Evolutionary conservation across 2,888 invertebrate genomes (phyloP).

Genomic region (Brenthis daphne): DNA sequence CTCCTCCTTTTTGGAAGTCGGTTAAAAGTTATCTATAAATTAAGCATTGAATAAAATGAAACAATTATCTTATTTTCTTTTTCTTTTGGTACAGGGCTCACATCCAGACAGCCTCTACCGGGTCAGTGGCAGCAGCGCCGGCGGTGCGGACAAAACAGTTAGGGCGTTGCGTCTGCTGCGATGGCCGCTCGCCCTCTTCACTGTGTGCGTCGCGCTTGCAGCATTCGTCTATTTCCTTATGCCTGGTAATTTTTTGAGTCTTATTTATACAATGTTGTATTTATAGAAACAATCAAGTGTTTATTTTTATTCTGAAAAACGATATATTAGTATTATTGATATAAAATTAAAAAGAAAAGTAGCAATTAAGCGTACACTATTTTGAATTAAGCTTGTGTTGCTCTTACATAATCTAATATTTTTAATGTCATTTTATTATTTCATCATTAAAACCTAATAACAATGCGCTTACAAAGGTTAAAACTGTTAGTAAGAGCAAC

Average conservation of each 20-base stretch:
- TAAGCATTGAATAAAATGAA: not conserved
- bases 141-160: slow-evolving; percentile 54
- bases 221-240: slow-evolving; percentile 78
- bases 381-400: too few relatives aligned
- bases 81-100: slow-evolving; percentile 66
- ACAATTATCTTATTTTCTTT: not conserved
- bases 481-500: too few relatives aligned
- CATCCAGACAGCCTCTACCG: slow-evolving; percentile 79
- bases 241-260: slow-evolving; percentile 62
- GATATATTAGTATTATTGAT: not conserved
- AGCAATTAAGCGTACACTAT: too few relatives aligned
- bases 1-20: too few relatives aligned
- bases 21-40: not conserved
- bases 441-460: too few relatives aligned
- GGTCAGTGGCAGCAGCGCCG: slow-evolving; percentile 55
- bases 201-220: slow-evolving; percentile 73
- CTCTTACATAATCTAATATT: too few relatives aligned
- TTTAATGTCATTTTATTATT: too few relatives aligned
- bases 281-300: not conserved
- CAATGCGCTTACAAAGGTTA: too few relatives aligned
- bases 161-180: slow-evolving; percentile 66
- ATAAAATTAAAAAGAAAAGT: too few relatives aligned
- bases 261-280: not conserved
- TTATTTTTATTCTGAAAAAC: not conserved
- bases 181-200: slow-evolving; percentile 74